Evolutionary conservation across 1,140 invertebrate species (phyloP), one percentile per base, ranked within the genome.

Genomic region (Triops cancriformis): DNA sequence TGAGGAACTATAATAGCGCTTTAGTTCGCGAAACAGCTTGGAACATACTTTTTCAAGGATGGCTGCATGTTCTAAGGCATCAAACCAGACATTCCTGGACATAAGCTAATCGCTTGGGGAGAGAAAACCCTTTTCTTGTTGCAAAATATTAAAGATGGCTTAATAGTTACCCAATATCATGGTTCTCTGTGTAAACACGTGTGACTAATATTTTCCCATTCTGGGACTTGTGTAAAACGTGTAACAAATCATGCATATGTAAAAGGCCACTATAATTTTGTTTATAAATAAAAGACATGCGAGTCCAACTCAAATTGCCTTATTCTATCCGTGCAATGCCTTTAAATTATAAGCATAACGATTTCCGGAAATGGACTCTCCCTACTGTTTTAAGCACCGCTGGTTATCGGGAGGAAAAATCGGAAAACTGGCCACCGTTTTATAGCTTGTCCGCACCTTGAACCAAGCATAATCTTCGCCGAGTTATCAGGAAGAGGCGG

Each of bases 201-300:
- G 14, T 6, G 23, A 64, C 51, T 64, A 64, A 64, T 37, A 37
- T 64, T 64, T 64, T 23, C 23, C 51, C 51, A 6, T 23, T 18
- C 51, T 64, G 18, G 51, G 23, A 64, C 14, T 64, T 64, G 51
- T 37, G 31, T 37, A 37, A 64, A 64, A 23, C 51, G n/a, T 64
- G 23, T 64, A 64, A 64, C 23, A 64, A 37, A 64, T 64, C 51
- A 64, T 64, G 51, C 51, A 64, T 64, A 64, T 64, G n/a, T 64
- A 64, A 64, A 64, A 64, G 51, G 51, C 51, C 43, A 64, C 51
- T 64, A n/a, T 23, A 64, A 23, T 64, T 64, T 64, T 23, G 18
- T 64, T 64, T 64, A 64, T 64, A 64, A 64, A 64, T 64, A 64
- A 64, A 64, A 64, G 51, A 64, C 51, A 64, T 64, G 51, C 23